Base-by-base conservation (phyloP, 2,888 invertebrate genomes). In the Perdita meconis region DNA sequence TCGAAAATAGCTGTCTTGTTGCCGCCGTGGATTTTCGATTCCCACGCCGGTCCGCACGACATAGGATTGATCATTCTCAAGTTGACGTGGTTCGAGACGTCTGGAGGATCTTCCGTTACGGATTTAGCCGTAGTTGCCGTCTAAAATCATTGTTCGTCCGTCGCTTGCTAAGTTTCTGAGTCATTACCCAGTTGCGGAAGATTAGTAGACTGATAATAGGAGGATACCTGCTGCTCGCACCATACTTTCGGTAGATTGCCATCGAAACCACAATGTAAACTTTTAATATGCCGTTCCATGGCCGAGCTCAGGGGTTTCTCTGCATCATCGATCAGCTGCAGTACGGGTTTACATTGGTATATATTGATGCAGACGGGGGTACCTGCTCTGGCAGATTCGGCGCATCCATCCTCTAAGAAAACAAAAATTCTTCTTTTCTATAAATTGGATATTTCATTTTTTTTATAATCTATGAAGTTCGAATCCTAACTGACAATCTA, bases 21-120 rank as follows among this genome's bases (percentile, higher is more conserved):
- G 0, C 96, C 96, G 1, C 94, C 94, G 26, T 94, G 92, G 56
- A 96, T 94, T 84, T 94, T 94, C 53, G 94, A 93, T 6, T 92
- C 91, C 12, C 93, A 93, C 5, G 94, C 88, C 0, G 90, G 90
- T 0, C 96, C 96, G 86, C 96, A 96, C 0, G 92, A 82, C n/a
- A 83, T 74, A 12, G 83, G 63, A 47, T 93, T 89, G 16, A 94
- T 78, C 1, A 93, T 81, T 50, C 88, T 66, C 1, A 93, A 60
- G 76, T 93, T 93, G 8, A 87, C 88, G 66, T 94, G 93, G 4
- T 79, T 84, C 0, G 90, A 83, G 0, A 93, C 92, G 72, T 93
- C 91, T 8, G 93, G 92, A 1, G 90, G 89, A 10, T 65, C n/a
- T n/a, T n/a, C n/a, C n/a, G n/a, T n/a, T n/a, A n/a, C n/a, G n/a